phyloP scores from a whole-genome alignment of 2,888 invertebrate genomes.

The Andrena flavipes region DNA sequence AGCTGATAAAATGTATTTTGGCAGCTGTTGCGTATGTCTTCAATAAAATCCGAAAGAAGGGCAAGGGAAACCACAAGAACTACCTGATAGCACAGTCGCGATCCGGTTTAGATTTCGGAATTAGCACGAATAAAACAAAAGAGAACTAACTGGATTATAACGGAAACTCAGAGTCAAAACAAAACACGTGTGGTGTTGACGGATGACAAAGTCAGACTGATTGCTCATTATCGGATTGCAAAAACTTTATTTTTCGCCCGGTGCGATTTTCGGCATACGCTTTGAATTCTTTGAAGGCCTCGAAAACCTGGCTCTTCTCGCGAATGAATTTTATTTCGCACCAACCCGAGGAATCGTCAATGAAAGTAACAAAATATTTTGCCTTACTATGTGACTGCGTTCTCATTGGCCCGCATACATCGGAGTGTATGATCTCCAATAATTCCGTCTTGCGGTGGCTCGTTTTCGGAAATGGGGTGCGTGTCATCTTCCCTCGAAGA shows the following conservation, averaged over 20 bases:
- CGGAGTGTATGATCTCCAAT: background rate
- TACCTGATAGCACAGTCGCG: too few relatives aligned
- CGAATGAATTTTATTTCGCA: background rate
- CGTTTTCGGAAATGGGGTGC: background rate
- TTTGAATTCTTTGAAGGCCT: background rate
- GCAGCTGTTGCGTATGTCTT: too few relatives aligned
- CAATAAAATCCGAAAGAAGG: too few relatives aligned
- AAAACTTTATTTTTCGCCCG: background rate
- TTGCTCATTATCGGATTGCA: slow-evolving; percentile 8
- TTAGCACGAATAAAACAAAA: too few relatives aligned
- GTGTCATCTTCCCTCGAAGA: background rate
- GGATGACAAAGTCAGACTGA: too few relatives aligned
- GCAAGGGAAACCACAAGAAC: too few relatives aligned
- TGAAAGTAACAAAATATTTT: slow-evolving; percentile 18
- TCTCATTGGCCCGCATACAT: slow-evolving; percentile 15
- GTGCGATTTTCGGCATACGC: background rate
- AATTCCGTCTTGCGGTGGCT: background rate
- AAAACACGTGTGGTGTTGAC: too few relatives aligned
- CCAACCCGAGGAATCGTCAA: slow-evolving; percentile 12
- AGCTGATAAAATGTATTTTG: too few relatives aligned
- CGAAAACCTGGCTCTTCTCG: background rate
- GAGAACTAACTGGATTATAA: too few relatives aligned
- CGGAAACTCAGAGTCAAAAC: too few relatives aligned
- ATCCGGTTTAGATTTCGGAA: too few relatives aligned
- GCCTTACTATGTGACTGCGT: background rate